Percentiles rank a stretch among this genome's conserved stretches.
phyloP scores from a whole-genome alignment of 2,888 invertebrate species.

The Aleiodes alternator region DNA sequence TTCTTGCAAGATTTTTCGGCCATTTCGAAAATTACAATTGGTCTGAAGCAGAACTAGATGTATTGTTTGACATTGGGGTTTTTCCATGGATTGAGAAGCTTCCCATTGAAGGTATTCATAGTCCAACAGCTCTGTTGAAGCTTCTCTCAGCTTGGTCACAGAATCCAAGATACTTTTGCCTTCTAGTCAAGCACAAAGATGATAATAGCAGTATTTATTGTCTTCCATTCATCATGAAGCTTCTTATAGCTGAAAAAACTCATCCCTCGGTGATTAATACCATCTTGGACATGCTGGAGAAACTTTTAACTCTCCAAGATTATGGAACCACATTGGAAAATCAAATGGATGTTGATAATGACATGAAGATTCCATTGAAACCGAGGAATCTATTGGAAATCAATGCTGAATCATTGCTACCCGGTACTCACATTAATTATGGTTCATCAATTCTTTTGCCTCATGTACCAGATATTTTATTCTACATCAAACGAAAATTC shows the following conservation, averaged over 20 bases:
- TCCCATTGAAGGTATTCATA: conserved; percentile 87
- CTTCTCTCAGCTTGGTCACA: conserved; percentile 88
- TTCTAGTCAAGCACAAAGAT: conserved; percentile 81
- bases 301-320: conserved; percentile 81
- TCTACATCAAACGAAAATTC: conserved; percentile 82
- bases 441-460: conserved; percentile 86
- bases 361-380: conserved; percentile 45
- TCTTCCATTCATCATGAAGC: conserved; percentile 82
- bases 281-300: conserved; percentile 86
- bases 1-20: conserved; percentile 85
- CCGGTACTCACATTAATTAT: conserved; percentile 79
- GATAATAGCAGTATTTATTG: conserved; percentile 77
- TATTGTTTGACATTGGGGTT: conserved; percentile 86
- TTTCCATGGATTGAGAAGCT: conserved; percentile 88
- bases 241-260: conserved; percentile 84
- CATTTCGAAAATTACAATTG: conserved; percentile 88
- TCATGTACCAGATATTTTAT: conserved; percentile 84
- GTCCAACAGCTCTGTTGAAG: conserved; percentile 88
- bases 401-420: conserved; percentile 50
- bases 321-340: conserved; percentile 78
- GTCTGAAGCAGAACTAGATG: conserved; percentile 82
- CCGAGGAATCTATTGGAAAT: conserved; percentile 37
- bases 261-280: conserved; percentile 81
- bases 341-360: conserved; percentile 64
- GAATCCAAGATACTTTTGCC: conserved; percentile 85